Conservation (phyloP, 2,797 vertebrate species). For the Cephalopachus bancanus region DNA sequence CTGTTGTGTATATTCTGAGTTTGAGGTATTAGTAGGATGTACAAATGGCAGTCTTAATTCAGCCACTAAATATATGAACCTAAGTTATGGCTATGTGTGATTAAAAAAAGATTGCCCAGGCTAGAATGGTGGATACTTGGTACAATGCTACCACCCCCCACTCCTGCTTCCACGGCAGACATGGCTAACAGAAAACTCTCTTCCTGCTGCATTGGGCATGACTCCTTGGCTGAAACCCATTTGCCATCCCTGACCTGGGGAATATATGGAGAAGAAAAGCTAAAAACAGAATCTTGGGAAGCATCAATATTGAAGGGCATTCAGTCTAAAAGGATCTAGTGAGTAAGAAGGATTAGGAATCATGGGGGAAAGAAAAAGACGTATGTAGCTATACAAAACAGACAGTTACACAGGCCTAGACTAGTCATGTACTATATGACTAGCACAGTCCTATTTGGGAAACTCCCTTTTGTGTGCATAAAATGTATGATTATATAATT, state of each 20-base stretch:
- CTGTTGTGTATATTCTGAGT: background rate
- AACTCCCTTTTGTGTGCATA: background rate
- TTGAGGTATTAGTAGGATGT: background rate
- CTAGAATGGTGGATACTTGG: background rate
- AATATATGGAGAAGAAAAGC: background rate
- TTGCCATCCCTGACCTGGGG: background rate
- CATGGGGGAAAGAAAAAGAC: conserved; percentile 1
- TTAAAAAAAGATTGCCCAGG: background rate
- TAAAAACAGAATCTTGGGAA: background rate
- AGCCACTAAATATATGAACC: background rate
- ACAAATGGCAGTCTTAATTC: background rate
- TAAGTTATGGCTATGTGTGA: background rate
- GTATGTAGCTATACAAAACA: background rate
- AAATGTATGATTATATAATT: background rate
- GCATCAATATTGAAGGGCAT: background rate
- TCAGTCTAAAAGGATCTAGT: conserved; percentile 3
- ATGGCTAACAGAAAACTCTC: background rate
- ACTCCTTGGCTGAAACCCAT: background rate
- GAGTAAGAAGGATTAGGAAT: background rate
- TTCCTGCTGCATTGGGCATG: background rate
- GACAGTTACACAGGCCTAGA: background rate
- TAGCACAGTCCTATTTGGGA: background rate
- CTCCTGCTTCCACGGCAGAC: background rate
- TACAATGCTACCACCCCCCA: background rate
- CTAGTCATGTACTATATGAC: background rate